Conservation (phyloP, 2,888 invertebrate species). For the Quadriops clusia region DNA sequence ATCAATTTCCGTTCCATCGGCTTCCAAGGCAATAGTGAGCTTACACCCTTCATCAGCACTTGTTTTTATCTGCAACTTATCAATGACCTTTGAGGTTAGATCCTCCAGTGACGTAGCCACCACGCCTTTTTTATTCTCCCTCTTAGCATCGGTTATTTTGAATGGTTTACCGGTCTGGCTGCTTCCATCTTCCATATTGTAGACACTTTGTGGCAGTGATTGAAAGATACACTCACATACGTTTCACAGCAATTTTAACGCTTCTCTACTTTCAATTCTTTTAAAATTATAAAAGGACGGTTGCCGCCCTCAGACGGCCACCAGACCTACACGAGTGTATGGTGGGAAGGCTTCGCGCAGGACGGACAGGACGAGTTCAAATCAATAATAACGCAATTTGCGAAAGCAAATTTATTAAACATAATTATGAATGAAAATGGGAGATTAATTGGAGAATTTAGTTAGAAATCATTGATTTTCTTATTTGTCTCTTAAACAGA, state of each 20-base stretch:
- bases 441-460: too few species aligned
- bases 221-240: neutral
- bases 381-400: too few species aligned
- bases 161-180: constrained; percentile 49
- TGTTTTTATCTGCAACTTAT: constrained; percentile 53
- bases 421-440: constrained; percentile 5
- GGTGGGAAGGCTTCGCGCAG: constrained; percentile 14
- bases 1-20: constrained; percentile 90
- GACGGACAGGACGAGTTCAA: too few species aligned
- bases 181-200: constrained; percentile 44
- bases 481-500: too few species aligned
- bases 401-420: constrained; percentile 6
- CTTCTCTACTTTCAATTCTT: neutral
- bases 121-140: constrained; percentile 72
- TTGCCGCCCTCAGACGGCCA: constrained; percentile 10
- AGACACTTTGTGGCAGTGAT: constrained; percentile 1
- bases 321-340: constrained; percentile 12
- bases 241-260: neutral
- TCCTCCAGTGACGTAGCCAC: constrained; percentile 71
- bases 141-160: constrained; percentile 67
- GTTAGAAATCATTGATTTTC: too few species aligned
- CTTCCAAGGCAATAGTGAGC: constrained; percentile 75
- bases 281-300: neutral
- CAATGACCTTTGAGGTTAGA: constrained; percentile 61
- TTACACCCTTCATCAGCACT: too few species aligned